Percentiles rank a stretch among this genome's conserved stretches.
These are phyloP conservation scores for Phortica okadai DNA, from an alignment of 2,888 invertebrate species.

Conservation along the genomic window DNA sequence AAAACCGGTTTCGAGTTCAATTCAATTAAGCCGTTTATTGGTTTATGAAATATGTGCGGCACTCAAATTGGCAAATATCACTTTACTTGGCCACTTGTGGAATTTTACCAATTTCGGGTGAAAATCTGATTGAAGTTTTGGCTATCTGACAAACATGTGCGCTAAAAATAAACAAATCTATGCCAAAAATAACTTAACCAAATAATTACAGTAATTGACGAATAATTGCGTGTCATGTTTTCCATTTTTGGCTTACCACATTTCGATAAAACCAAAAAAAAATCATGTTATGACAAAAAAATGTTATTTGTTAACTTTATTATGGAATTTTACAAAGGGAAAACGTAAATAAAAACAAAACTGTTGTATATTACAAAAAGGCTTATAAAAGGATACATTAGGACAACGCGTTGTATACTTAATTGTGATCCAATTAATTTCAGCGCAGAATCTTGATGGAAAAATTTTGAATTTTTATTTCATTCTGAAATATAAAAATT, in stretches of 20 bases:
- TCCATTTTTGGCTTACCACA: no score
- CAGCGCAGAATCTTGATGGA: no score
- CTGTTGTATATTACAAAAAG: no score
- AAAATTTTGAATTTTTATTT: no score
- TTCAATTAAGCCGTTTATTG: conserved; percentile 9
- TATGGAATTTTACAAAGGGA: not conserved
- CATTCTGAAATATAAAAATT: no score
- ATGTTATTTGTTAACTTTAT: no score
- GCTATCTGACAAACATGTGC: not conserved
- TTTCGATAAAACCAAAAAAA: no score
- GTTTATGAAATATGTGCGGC: not conserved
- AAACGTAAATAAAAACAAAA: no score
- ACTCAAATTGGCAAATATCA: not conserved
- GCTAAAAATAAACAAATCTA: not conserved
- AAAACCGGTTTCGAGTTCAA: conserved; percentile 21
- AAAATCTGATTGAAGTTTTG: not conserved
- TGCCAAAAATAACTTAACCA: not conserved
- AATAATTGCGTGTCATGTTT: no score
- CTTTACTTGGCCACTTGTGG: not conserved
- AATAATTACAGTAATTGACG: no score
- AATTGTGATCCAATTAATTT: not conserved
- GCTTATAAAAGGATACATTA: not conserved
- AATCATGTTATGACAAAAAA: no score
- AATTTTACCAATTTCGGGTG: not conserved
- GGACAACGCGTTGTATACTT: not conserved